phyloP scores from a whole-genome alignment of 1,140 invertebrate species.

The Lepidostoma basale region DNA sequence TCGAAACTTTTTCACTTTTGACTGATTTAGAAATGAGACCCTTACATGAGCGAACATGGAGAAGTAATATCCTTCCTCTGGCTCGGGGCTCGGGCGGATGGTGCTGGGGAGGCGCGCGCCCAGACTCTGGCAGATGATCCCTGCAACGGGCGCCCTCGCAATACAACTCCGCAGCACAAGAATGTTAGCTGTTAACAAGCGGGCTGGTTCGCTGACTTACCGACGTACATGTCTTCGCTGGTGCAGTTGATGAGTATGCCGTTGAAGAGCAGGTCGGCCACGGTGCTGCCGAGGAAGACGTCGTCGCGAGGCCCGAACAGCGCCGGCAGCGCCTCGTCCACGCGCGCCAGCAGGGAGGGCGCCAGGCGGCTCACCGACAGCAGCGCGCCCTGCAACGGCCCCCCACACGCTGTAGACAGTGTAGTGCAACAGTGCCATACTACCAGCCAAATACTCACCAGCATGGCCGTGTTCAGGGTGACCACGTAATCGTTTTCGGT shows the following conservation, averaged over 20 bases:
- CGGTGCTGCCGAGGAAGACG: conserved; percentile 60
- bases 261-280: conserved; percentile 63
- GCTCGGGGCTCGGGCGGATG: conserved; percentile 51
- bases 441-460: conserved; percentile 62
- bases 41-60: conserved; percentile 63
- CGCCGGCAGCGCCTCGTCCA: conserved; percentile 54
- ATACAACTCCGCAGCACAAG: no score
- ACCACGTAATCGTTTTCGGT: conserved; percentile 66
- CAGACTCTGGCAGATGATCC: conserved; percentile 56
- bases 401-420: no score
- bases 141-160: no score
- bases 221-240: conserved; percentile 54
- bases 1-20: background rate
- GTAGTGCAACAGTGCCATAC: no score
- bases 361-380: conserved; percentile 54
- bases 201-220: conserved; percentile 48
- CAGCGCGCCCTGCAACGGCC: conserved; percentile 53
- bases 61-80: conserved; percentile 57
- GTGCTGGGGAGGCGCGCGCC: conserved; percentile 52
- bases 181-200: no score
- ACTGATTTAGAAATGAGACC: conserved; percentile 24
- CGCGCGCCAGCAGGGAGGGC: conserved; percentile 49
- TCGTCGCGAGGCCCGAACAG: conserved; percentile 59
- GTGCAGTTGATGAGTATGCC: conserved; percentile 63
- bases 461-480: conserved; percentile 67